These are phyloP conservation scores for Drosophila mimica DNA, from an alignment of 2,888 invertebrate genomes.

Conservation along the genomic window DNA sequence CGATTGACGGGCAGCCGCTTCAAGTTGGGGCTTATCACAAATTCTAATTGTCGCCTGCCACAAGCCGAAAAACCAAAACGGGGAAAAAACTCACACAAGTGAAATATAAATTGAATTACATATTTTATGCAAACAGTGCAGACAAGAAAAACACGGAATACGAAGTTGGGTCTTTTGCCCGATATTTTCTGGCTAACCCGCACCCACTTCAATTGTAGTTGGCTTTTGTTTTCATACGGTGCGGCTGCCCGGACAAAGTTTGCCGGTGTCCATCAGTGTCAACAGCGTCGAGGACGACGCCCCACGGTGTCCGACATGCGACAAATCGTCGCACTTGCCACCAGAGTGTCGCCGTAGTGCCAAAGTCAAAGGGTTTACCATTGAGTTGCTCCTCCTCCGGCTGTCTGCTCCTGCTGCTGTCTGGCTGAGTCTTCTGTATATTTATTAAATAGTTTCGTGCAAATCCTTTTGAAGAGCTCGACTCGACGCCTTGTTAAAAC, in stretches of 20 bases:
- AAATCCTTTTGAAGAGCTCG: conserved; percentile 62
- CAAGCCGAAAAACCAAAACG: conserved; percentile 34
- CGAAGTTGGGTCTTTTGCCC: conserved; percentile 9
- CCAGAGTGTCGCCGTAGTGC: conserved; percentile 27
- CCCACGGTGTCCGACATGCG: conserved; percentile 55
- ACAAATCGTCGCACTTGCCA: conserved; percentile 58
- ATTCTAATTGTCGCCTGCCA: conserved; percentile 74
- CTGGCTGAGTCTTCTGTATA: conserved; percentile 27
- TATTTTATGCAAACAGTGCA: conserved; percentile 73
- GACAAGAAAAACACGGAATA: conserved; percentile 39
- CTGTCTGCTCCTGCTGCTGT: background rate
- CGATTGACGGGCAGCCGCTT: conserved; percentile 63
- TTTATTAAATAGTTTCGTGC: conserved; percentile 61
- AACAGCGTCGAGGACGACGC: conserved; percentile 52
- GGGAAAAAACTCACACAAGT: conserved; percentile 21
- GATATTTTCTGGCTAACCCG: conserved; percentile 16
- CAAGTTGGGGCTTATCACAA: conserved; percentile 74
- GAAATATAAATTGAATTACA: conserved; percentile 79
- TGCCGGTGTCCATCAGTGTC: conserved; percentile 58
- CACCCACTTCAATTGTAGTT: background rate
- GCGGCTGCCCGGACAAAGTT: conserved; percentile 43
- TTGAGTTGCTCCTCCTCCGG: background rate
- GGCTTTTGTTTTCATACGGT: conserved; percentile 27
- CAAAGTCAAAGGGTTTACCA: conserved; percentile 60
- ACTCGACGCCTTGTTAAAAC: conserved; percentile 40